Percentiles rank a stretch among this genome's conserved stretches.
These are phyloP conservation scores for Hydrophis major DNA, from an alignment of 2,797 vertebrate species.

Conservation along the genomic window DNA sequence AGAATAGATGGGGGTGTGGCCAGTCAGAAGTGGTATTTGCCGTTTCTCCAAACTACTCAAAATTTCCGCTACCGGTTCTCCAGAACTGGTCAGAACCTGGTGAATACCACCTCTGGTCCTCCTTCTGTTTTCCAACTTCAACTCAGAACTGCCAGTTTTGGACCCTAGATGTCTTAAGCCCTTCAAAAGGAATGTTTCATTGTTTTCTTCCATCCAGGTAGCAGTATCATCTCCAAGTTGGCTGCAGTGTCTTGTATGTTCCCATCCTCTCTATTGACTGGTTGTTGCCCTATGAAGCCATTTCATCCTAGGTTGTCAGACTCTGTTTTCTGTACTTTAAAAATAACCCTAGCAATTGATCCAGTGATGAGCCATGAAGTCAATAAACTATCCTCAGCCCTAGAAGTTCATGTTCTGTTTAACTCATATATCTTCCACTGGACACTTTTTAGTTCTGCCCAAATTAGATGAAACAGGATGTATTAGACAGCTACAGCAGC, in stretches of 20 bases:
- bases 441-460: background rate
- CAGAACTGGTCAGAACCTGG: too few species aligned
- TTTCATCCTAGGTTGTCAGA: background rate
- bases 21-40: too few species aligned
- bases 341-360: background rate
- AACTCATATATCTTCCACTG: background rate
- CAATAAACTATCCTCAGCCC: background rate
- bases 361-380: background rate
- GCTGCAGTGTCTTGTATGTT: background rate
- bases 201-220: background rate
- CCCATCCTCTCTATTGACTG: background rate
- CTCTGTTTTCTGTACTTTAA: background rate
- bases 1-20: too few species aligned
- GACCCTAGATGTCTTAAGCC: background rate
- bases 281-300: background rate
- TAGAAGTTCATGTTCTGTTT: background rate
- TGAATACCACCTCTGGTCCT: background rate
- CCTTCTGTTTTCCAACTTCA: background rate
- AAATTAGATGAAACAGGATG: background rate
- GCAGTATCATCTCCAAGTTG: background rate
- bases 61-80: too few species aligned
- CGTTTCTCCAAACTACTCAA: too few species aligned
- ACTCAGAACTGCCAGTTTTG: background rate
- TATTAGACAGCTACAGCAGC: background rate
- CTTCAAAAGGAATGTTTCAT: background rate